A percentile compares a stretch with the other conserved stretches of the same genome.
Evolutionary conservation across 1,140 invertebrate species (phyloP).

Genomic region (Rhysida immarginata): DNA sequence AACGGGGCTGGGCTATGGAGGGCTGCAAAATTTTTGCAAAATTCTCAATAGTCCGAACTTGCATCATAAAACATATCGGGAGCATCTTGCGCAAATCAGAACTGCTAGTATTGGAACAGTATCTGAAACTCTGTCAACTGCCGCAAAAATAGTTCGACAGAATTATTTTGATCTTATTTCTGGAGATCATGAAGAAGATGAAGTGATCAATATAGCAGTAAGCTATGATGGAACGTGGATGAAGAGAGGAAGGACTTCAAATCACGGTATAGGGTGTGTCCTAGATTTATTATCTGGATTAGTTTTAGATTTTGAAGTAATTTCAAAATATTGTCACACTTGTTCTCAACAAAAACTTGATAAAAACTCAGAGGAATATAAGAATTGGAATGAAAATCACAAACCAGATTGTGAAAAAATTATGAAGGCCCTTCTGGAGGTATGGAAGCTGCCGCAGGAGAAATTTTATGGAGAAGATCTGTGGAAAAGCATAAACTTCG

Average conservation of each 20-base stretch:
- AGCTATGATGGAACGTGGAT: not conserved
- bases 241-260: not conserved
- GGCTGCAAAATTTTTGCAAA: not conserved
- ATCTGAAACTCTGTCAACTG: not conserved
- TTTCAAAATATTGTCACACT: not conserved
- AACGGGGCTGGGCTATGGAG: not conserved
- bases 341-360: not conserved
- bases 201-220: not conserved
- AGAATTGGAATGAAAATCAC: not conserved
- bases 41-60: not conserved
- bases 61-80: not conserved
- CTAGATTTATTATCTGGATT: not conserved
- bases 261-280: not conserved
- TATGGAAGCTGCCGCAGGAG: no score
- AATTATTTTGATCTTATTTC: not conserved
- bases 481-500: no score
- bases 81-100: not conserved
- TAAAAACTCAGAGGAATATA: not conserved
- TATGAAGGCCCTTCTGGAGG: no score
- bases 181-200: not conserved
- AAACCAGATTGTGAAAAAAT: no score
- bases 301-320: not conserved
- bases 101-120: not conserved
- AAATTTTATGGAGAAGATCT: no score
- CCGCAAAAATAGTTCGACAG: not conserved